A percentile compares a stretch with the other conserved stretches of the same genome.
Evolutionary conservation across 2,113 vertebrate species (phyloP).

Genomic region (Typhlomys cinereus): DNA sequence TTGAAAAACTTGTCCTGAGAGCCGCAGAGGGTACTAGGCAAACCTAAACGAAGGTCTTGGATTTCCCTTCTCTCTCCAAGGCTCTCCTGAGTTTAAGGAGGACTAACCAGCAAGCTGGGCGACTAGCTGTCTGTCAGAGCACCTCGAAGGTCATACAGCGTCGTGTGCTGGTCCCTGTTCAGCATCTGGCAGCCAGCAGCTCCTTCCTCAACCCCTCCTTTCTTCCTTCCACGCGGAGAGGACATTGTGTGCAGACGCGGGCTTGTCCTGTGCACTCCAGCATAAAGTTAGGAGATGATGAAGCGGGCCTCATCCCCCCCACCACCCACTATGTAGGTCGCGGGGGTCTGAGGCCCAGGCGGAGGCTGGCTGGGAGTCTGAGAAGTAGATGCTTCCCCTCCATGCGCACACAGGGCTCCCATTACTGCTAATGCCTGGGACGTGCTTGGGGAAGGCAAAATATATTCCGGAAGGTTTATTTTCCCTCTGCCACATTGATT

Average conservation of each 20-base stretch:
- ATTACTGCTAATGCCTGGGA: slow-evolving; percentile 74
- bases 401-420: slow-evolving; percentile 66
- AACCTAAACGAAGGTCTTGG: not conserved
- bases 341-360: not conserved
- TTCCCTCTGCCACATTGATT: slow-evolving; percentile 72
- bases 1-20: not conserved
- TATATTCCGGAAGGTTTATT: slow-evolving; percentile 60
- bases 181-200: not conserved
- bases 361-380: not conserved
- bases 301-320: not conserved
- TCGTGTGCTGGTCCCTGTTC: not conserved
- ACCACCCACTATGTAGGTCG: slow-evolving; percentile 43
- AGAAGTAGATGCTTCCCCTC: slow-evolving; percentile 55
- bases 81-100: not conserved
- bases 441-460: slow-evolving; percentile 69
- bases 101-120: not conserved
- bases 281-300: slow-evolving; percentile 1
- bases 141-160: rapidly evolving
- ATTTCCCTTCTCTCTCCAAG: not conserved
- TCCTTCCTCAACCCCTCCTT: not conserved
- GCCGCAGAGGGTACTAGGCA: not conserved
- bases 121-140: not conserved
- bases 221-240: slow-evolving; percentile 9
- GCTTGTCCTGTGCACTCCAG: not conserved
- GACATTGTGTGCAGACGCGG: not conserved